Evolutionary conservation across 2,888 invertebrate species (phyloP), one percentile per base, ranked within the genome.

Genomic region (Polyommatus icarus): DNA sequence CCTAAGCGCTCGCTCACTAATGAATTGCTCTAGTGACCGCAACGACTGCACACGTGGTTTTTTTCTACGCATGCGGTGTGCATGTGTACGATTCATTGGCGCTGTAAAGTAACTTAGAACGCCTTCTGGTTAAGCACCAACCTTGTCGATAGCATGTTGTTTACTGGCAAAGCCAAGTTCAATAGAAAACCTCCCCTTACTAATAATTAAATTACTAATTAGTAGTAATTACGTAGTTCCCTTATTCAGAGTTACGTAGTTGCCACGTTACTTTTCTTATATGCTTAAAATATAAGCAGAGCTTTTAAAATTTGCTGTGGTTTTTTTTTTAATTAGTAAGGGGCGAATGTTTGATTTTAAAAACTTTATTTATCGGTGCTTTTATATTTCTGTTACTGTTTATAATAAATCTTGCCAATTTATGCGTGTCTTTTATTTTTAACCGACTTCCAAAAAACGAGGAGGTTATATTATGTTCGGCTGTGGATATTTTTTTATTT

Each of bases 321-420:
- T 5, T 5, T 54, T 18, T 54, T 54, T 50, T 15, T 50, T 24
- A 24, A 15, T 54, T 18, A 46, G 54, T 15, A 4, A 54, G 54
- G 18, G 54, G 5, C 12, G 18, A 40, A 40, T 8, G 4, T 40
- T 36, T 36, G n/a, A 36, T 36, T 29, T 61, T 3, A 72, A 40
- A 15, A 36, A 10, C 8, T 71, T 71, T 15, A 18, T 36, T 32
- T 40, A n/a, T 72, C 36, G 72, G 72, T 72, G 72, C 40, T 72
- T 72, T 71, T 36, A 18, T 15, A 10, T 75, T 54, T 54, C 7
- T 50, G 54, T 75, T 54, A 75, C 29, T 75, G 75, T 50, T 75
- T 29, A 18, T 50, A 75, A 29, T 54, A 75, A 75, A 75, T 75
- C 75, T 75, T 75, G 75, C 75, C 75, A 75, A 29, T 75, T 75